Conservation (phyloP, 2,888 invertebrate genomes). For the Dasypogon diadema region DNA sequence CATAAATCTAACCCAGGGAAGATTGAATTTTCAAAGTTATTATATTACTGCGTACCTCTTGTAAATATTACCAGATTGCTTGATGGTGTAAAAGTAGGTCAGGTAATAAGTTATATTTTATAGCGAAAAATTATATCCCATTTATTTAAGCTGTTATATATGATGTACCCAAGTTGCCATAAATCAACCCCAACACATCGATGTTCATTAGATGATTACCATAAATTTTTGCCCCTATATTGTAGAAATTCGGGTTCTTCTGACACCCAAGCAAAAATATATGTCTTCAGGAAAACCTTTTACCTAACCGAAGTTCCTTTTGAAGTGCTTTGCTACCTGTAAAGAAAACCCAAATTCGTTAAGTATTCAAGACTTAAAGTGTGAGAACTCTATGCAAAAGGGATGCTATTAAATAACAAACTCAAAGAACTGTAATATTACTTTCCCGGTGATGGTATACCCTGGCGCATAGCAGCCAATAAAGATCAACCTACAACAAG, state of each 20-base stretch:
- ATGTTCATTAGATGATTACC: slow-evolving; percentile 37
- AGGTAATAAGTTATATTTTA: too few relatives aligned
- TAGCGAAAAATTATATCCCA: too few relatives aligned
- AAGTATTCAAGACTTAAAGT: neutral
- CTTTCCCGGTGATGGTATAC: neutral
- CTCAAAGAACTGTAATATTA: slow-evolving; percentile 16
- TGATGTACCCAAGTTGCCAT: slow-evolving; percentile 9
- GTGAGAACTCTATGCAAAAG: neutral
- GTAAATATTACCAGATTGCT: too few relatives aligned
- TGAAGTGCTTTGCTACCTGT: too few relatives aligned
- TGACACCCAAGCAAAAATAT: slow-evolving; percentile 31
- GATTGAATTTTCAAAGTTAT: too few relatives aligned
- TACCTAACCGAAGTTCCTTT: slow-evolving; percentile 8
- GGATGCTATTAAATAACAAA: slow-evolving; percentile 1
- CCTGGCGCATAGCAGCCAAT: slow-evolving; percentile 14
- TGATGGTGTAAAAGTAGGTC: too few relatives aligned
- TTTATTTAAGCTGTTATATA: slow-evolving; percentile 4
- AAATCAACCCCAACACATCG: slow-evolving; percentile 36
- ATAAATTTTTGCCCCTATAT: slow-evolving; percentile 38
- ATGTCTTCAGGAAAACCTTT: slow-evolving; percentile 7
- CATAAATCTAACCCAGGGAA: too few relatives aligned
- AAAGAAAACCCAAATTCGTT: too few relatives aligned
- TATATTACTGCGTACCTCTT: too few relatives aligned
- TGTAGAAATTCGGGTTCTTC: slow-evolving; percentile 26
- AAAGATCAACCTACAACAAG: slow-evolving; percentile 6